Conservation (phyloP, 1,140 invertebrate genomes). For the Araneus ventricosus region DNA sequence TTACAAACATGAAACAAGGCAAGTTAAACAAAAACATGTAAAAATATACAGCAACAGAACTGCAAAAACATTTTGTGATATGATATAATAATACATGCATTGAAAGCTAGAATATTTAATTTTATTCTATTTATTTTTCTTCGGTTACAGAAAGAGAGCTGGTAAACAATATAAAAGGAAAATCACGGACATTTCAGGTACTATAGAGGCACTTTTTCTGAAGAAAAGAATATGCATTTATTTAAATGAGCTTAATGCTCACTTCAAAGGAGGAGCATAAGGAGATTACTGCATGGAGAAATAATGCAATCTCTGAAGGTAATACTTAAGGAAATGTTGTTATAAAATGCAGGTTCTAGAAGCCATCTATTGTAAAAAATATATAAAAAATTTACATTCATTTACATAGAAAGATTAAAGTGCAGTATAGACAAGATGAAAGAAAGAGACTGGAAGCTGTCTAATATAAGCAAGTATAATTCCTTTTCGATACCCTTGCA, state of each 20-base stretch:
- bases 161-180: not conserved
- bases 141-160: not conserved
- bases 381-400: not conserved
- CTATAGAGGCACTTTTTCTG: slow-evolving; percentile 16
- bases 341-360: not conserved
- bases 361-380: not conserved
- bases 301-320: slow-evolving; percentile 22
- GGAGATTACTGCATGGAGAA: slow-evolving; percentile 17
- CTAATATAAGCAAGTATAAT: not conserved
- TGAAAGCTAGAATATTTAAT: not conserved
- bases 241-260: slow-evolving; percentile 64
- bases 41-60: too few relatives aligned
- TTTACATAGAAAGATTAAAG: slow-evolving; percentile 25
- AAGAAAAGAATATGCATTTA: slow-evolving; percentile 54
- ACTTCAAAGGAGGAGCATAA: slow-evolving; percentile 16
- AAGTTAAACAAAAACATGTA: too few relatives aligned
- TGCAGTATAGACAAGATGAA: not conserved
- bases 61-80: too few relatives aligned
- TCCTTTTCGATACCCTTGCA: not conserved
- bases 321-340: slow-evolving; percentile 22
- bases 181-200: not conserved
- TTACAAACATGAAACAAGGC: too few relatives aligned
- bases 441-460: too few relatives aligned
- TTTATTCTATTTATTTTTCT: not conserved
- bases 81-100: not conserved